Conservation (phyloP, 1,140 invertebrate species). For the Dreissena rostriformis region DNA sequence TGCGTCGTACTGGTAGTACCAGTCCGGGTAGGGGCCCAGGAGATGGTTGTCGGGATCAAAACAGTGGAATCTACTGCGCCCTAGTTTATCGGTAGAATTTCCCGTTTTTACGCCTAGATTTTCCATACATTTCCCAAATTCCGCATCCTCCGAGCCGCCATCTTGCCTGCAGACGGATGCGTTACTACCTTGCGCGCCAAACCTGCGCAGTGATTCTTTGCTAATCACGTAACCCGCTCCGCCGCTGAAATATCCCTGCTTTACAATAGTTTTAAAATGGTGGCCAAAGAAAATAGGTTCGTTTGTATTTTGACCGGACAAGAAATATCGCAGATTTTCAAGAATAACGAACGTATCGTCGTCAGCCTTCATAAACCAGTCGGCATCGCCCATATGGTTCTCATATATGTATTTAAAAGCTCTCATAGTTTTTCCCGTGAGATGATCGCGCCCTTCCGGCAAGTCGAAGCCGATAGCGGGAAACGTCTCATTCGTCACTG, state of each 20-base stretch:
- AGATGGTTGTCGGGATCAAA: slow-evolving; percentile 84
- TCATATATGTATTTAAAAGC: no score
- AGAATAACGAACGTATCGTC: no score
- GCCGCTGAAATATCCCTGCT: slow-evolving; percentile 79
- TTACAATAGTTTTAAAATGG: slow-evolving; percentile 71
- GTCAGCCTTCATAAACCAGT: no score
- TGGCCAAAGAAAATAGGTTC: no score
- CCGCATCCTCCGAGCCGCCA: slow-evolving; percentile 94
- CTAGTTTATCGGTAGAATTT: slow-evolving; percentile 91
- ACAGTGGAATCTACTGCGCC: slow-evolving; percentile 95
- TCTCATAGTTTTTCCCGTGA: no score
- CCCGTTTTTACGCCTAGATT: slow-evolving; percentile 92
- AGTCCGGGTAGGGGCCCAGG: slow-evolving; percentile 77
- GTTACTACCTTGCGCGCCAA: slow-evolving; percentile 82
- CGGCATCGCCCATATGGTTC: no score
- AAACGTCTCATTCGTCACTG: no score
- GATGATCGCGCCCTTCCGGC: no score
- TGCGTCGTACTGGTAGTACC: slow-evolving; percentile 74
- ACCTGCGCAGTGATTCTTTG: slow-evolving; percentile 70
- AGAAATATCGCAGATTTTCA: no score
- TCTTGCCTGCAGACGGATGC: slow-evolving; percentile 83
- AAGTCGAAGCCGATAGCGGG: no score
- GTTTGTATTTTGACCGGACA: no score
- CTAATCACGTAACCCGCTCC: slow-evolving; percentile 92
- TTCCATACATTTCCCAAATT: slow-evolving; percentile 96